A percentile compares a stretch with the other conserved stretches of the same genome.
Conservation (phyloP, 2,113 vertebrate species). For the Falcunculus frontatus region DNA sequence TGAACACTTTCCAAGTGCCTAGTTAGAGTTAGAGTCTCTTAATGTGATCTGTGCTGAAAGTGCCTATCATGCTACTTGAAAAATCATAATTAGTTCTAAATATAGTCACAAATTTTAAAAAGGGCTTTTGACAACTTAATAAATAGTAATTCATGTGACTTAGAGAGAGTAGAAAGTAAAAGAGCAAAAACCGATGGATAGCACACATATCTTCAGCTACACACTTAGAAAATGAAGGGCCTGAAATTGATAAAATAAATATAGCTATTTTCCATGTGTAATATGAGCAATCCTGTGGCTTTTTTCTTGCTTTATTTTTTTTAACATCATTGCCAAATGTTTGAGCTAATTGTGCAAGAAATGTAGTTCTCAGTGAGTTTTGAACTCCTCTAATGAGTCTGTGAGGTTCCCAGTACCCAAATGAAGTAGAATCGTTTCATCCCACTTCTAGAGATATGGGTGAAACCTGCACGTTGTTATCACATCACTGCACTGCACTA, state of each 20-base stretch:
- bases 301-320: not conserved
- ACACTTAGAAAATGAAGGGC: not conserved
- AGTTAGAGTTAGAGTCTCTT: not conserved
- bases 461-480: not conserved
- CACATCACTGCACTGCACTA: accelerated
- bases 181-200: not conserved
- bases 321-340: not conserved
- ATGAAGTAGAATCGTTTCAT: not conserved
- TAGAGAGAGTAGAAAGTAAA: not conserved
- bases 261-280: not conserved
- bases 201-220: not conserved
- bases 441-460: not conserved
- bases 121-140: not conserved
- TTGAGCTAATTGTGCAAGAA: not conserved
- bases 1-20: not conserved
- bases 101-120: not conserved
- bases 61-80: not conserved
- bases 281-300: not conserved
- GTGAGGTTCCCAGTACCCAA: not conserved
- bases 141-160: not conserved
- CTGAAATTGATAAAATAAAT: not conserved
- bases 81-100: not conserved
- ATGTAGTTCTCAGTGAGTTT: not conserved
- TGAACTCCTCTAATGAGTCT: not conserved
- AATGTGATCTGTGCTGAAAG: not conserved